These are phyloP conservation scores for Pseudoatta argentina DNA, from an alignment of 1,140 invertebrate genomes.

Conservation along the genomic window DNA sequence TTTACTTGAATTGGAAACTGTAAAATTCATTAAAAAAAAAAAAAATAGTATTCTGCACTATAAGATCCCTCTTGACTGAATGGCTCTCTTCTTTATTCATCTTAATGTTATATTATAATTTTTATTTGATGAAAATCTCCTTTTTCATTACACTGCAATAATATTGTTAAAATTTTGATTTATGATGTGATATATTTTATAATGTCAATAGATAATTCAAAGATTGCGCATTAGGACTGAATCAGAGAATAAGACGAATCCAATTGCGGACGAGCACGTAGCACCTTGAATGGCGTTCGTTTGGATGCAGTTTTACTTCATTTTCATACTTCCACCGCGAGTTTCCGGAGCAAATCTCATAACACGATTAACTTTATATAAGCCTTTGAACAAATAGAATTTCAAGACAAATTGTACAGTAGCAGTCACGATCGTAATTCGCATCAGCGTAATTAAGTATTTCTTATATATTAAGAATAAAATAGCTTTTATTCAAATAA, in stretches of 20 bases:
- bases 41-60: too few species aligned
- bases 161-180: neutral
- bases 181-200: neutral
- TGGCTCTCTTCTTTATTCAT: too few species aligned
- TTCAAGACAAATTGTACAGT: slow-evolving; percentile 14
- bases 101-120: too few species aligned
- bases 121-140: too few species aligned
- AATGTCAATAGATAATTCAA: neutral
- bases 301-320: slow-evolving; percentile 29
- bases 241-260: slow-evolving; percentile 4
- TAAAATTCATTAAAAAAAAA: too few species aligned
- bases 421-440: neutral
- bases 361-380: slow-evolving; percentile 44
- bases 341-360: slow-evolving; percentile 27
- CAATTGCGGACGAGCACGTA: slow-evolving; percentile 35
- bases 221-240: slow-evolving; percentile 13
- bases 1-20: too few species aligned
- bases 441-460: neutral
- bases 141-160: too few species aligned
- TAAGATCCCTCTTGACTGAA: too few species aligned
- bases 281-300: slow-evolving; percentile 35
- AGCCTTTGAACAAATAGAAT: slow-evolving; percentile 24
- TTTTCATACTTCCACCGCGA: slow-evolving; percentile 38
- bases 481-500: neutral
- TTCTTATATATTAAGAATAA: slow-evolving; percentile 8